Conservation (phyloP, 2,888 invertebrate genomes). For the Gonocerus acuteangulatus region DNA sequence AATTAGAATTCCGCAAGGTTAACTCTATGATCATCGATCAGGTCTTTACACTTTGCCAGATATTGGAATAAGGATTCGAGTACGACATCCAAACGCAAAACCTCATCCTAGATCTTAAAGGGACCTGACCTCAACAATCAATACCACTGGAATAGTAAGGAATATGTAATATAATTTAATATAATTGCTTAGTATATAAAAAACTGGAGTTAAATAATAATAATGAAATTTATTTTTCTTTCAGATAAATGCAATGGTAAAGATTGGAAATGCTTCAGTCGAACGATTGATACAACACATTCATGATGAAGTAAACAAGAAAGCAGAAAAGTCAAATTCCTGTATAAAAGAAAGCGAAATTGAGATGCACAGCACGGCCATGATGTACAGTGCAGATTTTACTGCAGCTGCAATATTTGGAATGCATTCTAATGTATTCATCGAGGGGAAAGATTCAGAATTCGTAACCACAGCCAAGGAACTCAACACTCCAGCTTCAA, state of each 20-base stretch:
- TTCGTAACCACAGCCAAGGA: not conserved
- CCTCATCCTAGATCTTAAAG: too few relatives aligned
- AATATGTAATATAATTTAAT: too few relatives aligned
- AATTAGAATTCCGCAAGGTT: too few relatives aligned
- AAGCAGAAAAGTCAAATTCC: not conserved
- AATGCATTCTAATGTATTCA: not conserved
- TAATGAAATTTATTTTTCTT: not conserved
- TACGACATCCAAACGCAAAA: too few relatives aligned
- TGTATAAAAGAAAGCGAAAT: too few relatives aligned
- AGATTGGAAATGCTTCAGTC: not conserved
- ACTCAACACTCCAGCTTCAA: slow-evolving; percentile 3
- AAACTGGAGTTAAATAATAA: too few relatives aligned
- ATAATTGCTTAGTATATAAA: too few relatives aligned
- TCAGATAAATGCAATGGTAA: not conserved
- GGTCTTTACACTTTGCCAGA: too few relatives aligned
- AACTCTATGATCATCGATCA: too few relatives aligned
- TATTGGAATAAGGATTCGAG: too few relatives aligned
- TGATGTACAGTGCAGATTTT: not conserved
- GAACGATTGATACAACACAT: not conserved
- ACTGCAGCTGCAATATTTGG: slow-evolving; percentile 4
- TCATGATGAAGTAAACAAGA: not conserved
- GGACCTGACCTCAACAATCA: too few relatives aligned
- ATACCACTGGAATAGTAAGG: too few relatives aligned
- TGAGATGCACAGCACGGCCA: not conserved
- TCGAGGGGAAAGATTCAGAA: not conserved